Percentiles rank a stretch among this genome's conserved stretches.
These are phyloP conservation scores for Rhingia rostrata DNA, from an alignment of 2,888 invertebrate species.

Conservation along the genomic window DNA sequence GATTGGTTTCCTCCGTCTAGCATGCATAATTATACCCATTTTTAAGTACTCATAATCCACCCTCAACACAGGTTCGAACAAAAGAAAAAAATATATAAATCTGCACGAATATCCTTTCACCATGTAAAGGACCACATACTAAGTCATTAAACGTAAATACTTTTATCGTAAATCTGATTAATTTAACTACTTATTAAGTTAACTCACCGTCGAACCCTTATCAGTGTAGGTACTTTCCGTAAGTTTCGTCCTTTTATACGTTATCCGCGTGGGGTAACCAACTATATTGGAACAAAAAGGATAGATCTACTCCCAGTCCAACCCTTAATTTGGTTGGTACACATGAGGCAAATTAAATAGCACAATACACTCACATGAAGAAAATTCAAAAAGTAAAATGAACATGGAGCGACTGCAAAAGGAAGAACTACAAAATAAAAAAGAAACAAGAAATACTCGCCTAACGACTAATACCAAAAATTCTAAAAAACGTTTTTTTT, in stretches of 20 bases:
- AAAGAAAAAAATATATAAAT: slow-evolving; percentile 5
- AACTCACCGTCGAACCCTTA: slow-evolving; percentile 68
- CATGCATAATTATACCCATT: background rate
- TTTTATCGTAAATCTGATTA: slow-evolving; percentile 69
- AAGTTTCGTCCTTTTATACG: slow-evolving; percentile 18
- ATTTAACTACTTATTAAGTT: slow-evolving; percentile 70
- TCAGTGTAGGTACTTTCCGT: slow-evolving; percentile 26
- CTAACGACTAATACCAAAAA: slow-evolving; percentile 66
- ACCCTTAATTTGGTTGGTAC: background rate
- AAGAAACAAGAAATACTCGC: slow-evolving; percentile 53
- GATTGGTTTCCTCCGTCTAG: too few species aligned
- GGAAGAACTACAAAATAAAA: slow-evolving; percentile 38
- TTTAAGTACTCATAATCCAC: background rate
- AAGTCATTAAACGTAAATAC: slow-evolving; percentile 64
- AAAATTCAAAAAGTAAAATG: slow-evolving; percentile 58
- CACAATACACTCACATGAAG: slow-evolving; percentile 44
- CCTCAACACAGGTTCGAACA: background rate
- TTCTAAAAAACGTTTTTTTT: slow-evolving; percentile 51
- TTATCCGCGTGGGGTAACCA: background rate
- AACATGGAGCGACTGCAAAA: background rate
- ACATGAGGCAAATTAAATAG: slow-evolving; percentile 62
- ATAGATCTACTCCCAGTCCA: background rate
- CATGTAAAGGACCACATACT: background rate
- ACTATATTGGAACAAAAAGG: slow-evolving; percentile 21
- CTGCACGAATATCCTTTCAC: slow-evolving; percentile 2